phyloP scores from a whole-genome alignment of 2,797 vertebrate species.

The Acrossocheilus wenchowensis region DNA sequence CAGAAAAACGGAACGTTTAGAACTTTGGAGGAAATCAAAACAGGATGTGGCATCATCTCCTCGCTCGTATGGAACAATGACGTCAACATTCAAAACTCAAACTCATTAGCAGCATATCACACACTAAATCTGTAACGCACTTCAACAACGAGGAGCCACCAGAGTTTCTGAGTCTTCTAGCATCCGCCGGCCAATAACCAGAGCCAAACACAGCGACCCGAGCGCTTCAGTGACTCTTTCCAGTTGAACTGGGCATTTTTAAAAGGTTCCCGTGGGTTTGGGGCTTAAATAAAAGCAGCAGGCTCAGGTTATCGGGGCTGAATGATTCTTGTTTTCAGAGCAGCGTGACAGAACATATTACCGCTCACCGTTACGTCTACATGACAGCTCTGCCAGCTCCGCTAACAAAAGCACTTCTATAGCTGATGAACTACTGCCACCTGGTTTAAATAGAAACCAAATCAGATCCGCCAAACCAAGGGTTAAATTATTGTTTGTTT shows the following conservation, averaged over 20 bases:
- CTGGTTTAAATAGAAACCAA: not conserved
- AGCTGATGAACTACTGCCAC: not conserved
- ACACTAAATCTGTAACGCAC: not conserved
- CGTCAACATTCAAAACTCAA: not conserved
- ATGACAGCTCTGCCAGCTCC: not conserved
- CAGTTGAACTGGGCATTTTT: not conserved
- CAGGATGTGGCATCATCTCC: too few relatives aligned
- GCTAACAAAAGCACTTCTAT: not conserved
- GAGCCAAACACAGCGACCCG: not conserved
- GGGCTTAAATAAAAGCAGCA: slow-evolving; percentile 35
- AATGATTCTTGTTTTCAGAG: slow-evolving; percentile 28
- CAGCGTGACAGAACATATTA: slow-evolving; percentile 21
- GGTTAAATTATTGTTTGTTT: not conserved
- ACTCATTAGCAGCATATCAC: not conserved
- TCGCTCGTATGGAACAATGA: not conserved
- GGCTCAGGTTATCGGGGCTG: slow-evolving; percentile 19
- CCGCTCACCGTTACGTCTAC: not conserved
- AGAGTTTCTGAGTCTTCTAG: not conserved
- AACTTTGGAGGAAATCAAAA: not conserved
- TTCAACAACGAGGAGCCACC: not conserved
- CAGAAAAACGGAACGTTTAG: not conserved
- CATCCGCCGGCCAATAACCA: not conserved
- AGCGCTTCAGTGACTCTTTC: slow-evolving; percentile 12
- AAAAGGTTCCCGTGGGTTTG: slow-evolving; percentile 22
- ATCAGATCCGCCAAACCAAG: not conserved